Evolutionary conservation across 2,797 vertebrate genomes (phyloP).

Genomic region (Poecilia picta): DNA sequence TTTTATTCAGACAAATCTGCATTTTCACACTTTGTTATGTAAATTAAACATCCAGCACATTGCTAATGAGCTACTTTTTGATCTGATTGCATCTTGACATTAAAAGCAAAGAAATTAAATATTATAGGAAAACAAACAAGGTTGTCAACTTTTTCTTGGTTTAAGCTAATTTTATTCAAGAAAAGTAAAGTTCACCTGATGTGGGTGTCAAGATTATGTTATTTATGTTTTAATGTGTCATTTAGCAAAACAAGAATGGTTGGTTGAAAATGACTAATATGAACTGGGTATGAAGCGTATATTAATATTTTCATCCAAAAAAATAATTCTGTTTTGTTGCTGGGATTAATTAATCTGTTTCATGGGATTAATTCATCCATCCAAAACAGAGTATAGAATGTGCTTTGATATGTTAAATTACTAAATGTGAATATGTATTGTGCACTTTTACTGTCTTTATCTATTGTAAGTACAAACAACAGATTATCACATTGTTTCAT

Average conservation of each 20-base stretch:
- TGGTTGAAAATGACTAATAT: background rate
- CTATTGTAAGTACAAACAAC: background rate
- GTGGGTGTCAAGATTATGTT: background rate
- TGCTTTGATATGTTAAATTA: background rate
- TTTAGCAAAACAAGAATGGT: background rate
- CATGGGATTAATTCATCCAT: background rate
- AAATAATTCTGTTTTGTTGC: background rate
- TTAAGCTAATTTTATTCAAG: background rate
- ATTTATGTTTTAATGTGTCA: background rate
- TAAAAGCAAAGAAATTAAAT: background rate
- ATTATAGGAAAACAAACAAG: background rate
- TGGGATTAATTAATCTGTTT: background rate
- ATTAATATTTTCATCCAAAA: background rate
- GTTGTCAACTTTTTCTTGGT: background rate
- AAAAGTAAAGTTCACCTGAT: background rate
- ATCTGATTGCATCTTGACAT: background rate
- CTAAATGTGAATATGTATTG: background rate
- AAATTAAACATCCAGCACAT: background rate
- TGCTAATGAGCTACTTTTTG: background rate
- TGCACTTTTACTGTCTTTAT: background rate
- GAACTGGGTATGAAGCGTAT: background rate
- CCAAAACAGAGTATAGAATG: background rate
- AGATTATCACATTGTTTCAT: background rate
- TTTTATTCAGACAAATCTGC: background rate
- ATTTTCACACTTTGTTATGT: background rate